Evolutionary conservation across 2,113 vertebrate species (phyloP).

Genomic region (Pedionomus torquatus): DNA sequence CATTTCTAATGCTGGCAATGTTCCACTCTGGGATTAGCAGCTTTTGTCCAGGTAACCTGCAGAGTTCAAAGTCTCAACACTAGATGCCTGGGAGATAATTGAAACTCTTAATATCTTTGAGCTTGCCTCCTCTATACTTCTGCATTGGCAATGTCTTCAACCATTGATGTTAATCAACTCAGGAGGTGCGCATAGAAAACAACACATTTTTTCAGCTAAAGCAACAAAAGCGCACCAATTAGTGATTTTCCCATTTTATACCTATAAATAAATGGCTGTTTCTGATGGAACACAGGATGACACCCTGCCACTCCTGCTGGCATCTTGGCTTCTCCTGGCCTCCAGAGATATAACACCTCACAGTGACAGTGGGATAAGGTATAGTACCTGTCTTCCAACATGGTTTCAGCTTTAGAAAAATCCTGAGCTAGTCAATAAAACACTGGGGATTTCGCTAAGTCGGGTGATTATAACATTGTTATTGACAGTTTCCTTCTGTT

Average conservation of each 20-base stretch:
- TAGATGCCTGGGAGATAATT: not conserved
- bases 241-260: not conserved
- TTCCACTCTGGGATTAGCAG: not conserved
- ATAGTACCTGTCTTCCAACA: not conserved
- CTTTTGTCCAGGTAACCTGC: constrained; percentile 21
- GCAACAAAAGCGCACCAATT: not conserved
- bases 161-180: not conserved
- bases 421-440: not conserved
- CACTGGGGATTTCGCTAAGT: not conserved
- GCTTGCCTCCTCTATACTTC: not conserved
- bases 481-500: not conserved
- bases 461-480: not conserved
- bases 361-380: not conserved
- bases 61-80: not conserved
- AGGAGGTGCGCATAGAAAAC: not conserved
- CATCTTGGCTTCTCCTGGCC: not conserved
- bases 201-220: not conserved
- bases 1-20: not conserved
- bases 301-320: not conserved
- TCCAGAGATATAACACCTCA: not conserved
- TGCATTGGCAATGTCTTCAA: not conserved
- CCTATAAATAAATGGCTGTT: not conserved
- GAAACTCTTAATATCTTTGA: not conserved
- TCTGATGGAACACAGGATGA: not conserved
- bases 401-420: not conserved